Evolutionary conservation across 2,797 vertebrate species (phyloP).

Genomic region (Acanthopagrus latus): DNA sequence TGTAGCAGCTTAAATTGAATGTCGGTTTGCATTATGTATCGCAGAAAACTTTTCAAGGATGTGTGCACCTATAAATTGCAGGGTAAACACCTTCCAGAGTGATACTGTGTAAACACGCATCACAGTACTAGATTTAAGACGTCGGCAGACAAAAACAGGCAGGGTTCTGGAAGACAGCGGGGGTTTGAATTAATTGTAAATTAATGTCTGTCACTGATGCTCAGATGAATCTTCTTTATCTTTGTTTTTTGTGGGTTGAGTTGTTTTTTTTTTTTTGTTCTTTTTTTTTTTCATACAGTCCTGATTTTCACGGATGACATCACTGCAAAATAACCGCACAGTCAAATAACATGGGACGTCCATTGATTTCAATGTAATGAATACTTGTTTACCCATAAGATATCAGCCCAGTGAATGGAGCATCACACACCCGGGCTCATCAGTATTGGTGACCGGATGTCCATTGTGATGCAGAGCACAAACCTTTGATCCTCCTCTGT

Average conservation of each 20-base stretch:
- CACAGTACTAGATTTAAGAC: slow-evolving; percentile 6
- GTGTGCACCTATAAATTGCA: slow-evolving; percentile 28
- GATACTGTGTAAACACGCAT: slow-evolving; percentile 14
- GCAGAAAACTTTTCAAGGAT: slow-evolving; percentile 11
- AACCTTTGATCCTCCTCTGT: slow-evolving; percentile 84
- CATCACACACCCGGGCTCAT: slow-evolving; percentile 77
- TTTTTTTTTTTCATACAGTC: no score
- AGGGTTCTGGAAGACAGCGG: not conserved
- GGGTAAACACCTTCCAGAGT: slow-evolving; percentile 35
- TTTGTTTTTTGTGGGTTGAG: not conserved
- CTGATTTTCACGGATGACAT: slow-evolving; percentile 5
- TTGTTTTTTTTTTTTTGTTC: not conserved
- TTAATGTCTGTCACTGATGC: not conserved
- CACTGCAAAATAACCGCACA: slow-evolving; percentile 15
- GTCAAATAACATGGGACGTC: not conserved
- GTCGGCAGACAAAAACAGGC: slow-evolving; percentile 2
- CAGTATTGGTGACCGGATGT: slow-evolving; percentile 83
- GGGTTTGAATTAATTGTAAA: not conserved
- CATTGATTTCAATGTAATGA: slow-evolving; percentile 59
- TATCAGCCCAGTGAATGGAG: slow-evolving; percentile 74
- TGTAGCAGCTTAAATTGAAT: slow-evolving; percentile 28
- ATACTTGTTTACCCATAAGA: slow-evolving; percentile 74
- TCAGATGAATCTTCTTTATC: not conserved
- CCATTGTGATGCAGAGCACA: slow-evolving; percentile 86
- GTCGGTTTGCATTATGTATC: slow-evolving; percentile 25